Base-by-base conservation (phyloP, 2,113 vertebrate species). In the Istiophorus platypterus region DNA sequence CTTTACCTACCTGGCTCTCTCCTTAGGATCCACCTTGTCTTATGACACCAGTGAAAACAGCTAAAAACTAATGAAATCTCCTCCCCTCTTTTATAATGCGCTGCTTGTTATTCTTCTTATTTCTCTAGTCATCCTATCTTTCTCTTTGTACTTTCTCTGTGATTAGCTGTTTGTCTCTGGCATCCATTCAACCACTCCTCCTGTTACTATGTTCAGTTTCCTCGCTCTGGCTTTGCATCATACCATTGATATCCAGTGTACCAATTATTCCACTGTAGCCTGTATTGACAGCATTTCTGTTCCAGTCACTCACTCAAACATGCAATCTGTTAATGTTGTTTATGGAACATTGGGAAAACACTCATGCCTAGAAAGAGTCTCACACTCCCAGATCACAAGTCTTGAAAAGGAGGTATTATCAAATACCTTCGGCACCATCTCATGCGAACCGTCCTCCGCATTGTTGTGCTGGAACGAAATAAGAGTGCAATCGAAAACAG, bases 281-380 rank as follows among this genome's bases (percentile, higher is more conserved):
- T 61, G 52, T 62, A n/a, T 72, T 61, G 67, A 72, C 58, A 69
- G 72, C 64, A 65, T 42, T 70, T 85, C 45, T 79, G 7, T 42
- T 79, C 24, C 51, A 34, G 27, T 72, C 71, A 49, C 72, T 76
- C 34, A 37, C 37, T 58, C 37, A 27, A 18, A 24, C 47, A 54
- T n/a, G 18, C 51, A 66, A 58, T 61, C 52, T 69, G 27, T 42
- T 56, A 34, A 39, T 34, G 54, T 39, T n/a, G 47, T 22, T 64
- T 10, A 29, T 17, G 49, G 49, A 31, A 59, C 49, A 64, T 8
- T 26, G 47, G 63, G 17, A 49, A 56, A 34, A 45, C 37, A 49
- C 37, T 26, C 17, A 9, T 18, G 4, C 26, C 14, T n/a, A 3
- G 52, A 56, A 47, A 56, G 14, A 70, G 18, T 52, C 9, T 24